Conservation (phyloP, 2,797 vertebrate genomes). For the Nothura maculosa region DNA sequence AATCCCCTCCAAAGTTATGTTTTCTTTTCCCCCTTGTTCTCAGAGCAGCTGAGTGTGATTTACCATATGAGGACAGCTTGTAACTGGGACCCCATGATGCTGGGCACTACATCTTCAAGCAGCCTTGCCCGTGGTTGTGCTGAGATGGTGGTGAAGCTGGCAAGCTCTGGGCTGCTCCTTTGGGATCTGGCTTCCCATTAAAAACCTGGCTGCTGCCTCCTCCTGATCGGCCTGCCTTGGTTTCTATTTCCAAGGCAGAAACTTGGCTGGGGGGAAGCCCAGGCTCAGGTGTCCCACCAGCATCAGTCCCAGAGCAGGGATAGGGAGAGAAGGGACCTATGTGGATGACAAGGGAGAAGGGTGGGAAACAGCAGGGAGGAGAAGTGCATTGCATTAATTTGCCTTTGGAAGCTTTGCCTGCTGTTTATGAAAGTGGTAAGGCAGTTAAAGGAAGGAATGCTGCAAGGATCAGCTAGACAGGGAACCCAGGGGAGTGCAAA, state of each 20-base stretch:
- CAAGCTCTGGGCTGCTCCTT: not conserved
- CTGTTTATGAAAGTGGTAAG: not conserved
- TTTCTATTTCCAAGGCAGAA: not conserved
- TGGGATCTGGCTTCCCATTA: not conserved
- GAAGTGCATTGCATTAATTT: conserved; percentile 25
- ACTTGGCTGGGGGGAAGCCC: accelerated
- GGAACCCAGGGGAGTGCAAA: not conserved
- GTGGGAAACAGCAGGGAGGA: not conserved
- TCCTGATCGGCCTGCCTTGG: not conserved
- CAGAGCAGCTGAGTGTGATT: not conserved
- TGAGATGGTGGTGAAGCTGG: not conserved
- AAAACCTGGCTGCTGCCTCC: not conserved
- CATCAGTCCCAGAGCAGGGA: not conserved
- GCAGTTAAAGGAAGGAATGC: conserved; percentile 37
- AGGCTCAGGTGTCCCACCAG: not conserved
- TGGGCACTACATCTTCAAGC: not conserved
- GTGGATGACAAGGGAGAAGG: not conserved
- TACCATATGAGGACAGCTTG: accelerated
- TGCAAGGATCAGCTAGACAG: conserved; percentile 22
- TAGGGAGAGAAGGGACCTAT: not conserved
- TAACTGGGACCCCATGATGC: too few species aligned
- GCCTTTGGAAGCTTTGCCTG: not conserved
- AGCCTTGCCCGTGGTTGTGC: too few species aligned
- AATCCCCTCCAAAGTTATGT: not conserved
- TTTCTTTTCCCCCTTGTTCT: not conserved